A percentile compares a stretch with the other conserved stretches of the same genome.
These are phyloP conservation scores for Drosophila nr. fundita DNA, from an alignment of 2,888 invertebrate species.

Conservation along the genomic window DNA sequence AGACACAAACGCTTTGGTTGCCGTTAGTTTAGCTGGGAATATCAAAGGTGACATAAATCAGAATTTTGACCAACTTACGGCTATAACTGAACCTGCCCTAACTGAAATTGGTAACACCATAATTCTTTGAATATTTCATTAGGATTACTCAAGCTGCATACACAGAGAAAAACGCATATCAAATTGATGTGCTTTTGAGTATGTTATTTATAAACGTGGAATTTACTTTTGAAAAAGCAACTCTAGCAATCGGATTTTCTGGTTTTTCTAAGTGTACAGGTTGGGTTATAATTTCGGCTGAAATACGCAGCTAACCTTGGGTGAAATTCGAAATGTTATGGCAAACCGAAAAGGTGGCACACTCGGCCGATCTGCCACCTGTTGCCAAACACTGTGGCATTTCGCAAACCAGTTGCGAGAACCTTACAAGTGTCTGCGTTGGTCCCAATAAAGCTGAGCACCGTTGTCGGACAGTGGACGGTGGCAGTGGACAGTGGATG, in stretches of 20 bases:
- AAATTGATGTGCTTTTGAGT: neutral
- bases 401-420: conserved; percentile 52
- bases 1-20: neutral
- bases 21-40: conserved; percentile 5
- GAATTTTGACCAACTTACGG: neutral
- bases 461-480: conserved; percentile 14
- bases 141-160: neutral
- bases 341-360: conserved; percentile 24
- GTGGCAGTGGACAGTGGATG: neutral
- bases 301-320: conserved; percentile 30
- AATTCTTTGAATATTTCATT: neutral
- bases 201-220: neutral
- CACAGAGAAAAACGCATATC: neutral
- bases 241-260: neutral
- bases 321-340: conserved; percentile 47
- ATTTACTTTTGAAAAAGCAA: neutral
- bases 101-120: conserved; percentile 10
- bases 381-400: conserved; percentile 46
- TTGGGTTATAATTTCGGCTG: conserved; percentile 4
- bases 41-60: neutral
- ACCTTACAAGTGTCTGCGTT: conserved; percentile 42
- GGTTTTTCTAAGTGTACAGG: neutral
- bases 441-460: conserved; percentile 47
- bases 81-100: conserved; percentile 32
- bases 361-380: conserved; percentile 38